phyloP scores from a whole-genome alignment of 2,113 vertebrate genomes.

The Pteronura brasiliensis region DNA sequence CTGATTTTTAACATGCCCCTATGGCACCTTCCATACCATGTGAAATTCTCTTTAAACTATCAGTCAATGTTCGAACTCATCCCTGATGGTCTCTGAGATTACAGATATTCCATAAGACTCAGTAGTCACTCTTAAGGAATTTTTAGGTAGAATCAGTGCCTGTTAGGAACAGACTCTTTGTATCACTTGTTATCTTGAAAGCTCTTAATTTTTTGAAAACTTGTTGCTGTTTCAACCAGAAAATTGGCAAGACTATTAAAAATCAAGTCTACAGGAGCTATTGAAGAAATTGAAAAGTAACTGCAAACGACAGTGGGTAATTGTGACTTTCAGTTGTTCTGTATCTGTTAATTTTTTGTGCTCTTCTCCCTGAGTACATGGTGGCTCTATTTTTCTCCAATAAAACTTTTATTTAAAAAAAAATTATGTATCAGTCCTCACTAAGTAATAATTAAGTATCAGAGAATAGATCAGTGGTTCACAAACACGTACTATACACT shows the following conservation, averaged over 20 bases:
- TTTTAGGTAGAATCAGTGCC: conserved; percentile 33
- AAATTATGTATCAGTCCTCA: not conserved
- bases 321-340: conserved; percentile 70
- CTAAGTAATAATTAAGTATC: too few relatives aligned
- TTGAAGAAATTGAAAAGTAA: conserved; percentile 56
- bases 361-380: conserved; percentile 60
- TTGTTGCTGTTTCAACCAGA: conserved; percentile 65
- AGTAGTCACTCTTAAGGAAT: not conserved
- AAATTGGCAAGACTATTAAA: conserved; percentile 48
- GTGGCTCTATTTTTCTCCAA: conserved; percentile 76
- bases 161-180: conserved; percentile 42
- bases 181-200: conserved; percentile 35
- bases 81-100: conserved; percentile 43
- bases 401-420: conserved; percentile 79
- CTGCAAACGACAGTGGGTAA: conserved; percentile 12
- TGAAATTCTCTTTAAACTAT: conserved; percentile 8
- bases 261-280: conserved; percentile 45
- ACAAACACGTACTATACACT: not conserved
- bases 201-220: conserved; percentile 61
- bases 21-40: not conserved
- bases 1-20: not conserved
- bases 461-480: not conserved
- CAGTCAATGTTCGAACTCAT: conserved; percentile 54
- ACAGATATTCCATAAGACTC: conserved; percentile 21
- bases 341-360: conserved; percentile 70